A percentile compares a stretch with the other conserved stretches of the same genome.
These are phyloP conservation scores for Brevimyrus niger DNA, from an alignment of 2,113 vertebrate genomes.

Conservation along the genomic window DNA sequence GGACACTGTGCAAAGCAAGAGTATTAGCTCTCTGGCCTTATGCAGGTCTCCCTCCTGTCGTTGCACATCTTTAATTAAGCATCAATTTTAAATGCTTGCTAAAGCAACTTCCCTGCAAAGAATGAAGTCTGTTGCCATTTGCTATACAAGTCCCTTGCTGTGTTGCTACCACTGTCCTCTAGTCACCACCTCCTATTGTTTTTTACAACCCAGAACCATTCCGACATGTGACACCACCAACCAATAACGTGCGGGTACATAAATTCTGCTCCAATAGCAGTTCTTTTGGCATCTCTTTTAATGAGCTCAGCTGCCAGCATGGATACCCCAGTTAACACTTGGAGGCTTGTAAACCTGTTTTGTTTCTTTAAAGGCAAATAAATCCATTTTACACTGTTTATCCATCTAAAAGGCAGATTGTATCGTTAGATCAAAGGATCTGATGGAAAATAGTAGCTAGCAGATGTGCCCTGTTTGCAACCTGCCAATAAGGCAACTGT, in stretches of 20 bases:
- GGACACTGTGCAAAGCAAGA: conserved; percentile 52
- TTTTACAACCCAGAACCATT: background rate
- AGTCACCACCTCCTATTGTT: background rate
- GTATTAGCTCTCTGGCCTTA: conserved; percentile 54
- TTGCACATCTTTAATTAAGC: conserved; percentile 65
- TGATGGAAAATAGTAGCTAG: conserved; percentile 27
- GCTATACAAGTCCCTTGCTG: conserved; percentile 19
- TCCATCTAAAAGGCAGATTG: conserved; percentile 21
- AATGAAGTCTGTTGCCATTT: conserved; percentile 18
- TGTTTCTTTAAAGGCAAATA: conserved; percentile 22
- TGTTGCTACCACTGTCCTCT: background rate
- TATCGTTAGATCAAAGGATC: conserved; percentile 34
- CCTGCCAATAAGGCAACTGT: conserved; percentile 25
- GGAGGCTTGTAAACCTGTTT: conserved; percentile 14
- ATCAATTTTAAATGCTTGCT: conserved; percentile 52
- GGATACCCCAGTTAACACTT: conserved; percentile 13
- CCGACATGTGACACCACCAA: background rate
- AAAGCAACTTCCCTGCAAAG: conserved; percentile 31
- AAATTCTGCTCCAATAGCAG: conserved; percentile 14
- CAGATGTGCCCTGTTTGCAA: conserved; percentile 21
- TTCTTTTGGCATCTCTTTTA: conserved; percentile 23
- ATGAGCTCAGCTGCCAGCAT: conserved; percentile 28
- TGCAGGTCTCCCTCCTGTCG: conserved; percentile 51
- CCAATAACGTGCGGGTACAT: background rate
- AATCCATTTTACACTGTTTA: conserved; percentile 15